A percentile compares a stretch with the other conserved stretches of the same genome.
These are phyloP conservation scores for Anisognathus igniventris DNA, from an alignment of 2,797 vertebrate genomes.

Conservation along the genomic window DNA sequence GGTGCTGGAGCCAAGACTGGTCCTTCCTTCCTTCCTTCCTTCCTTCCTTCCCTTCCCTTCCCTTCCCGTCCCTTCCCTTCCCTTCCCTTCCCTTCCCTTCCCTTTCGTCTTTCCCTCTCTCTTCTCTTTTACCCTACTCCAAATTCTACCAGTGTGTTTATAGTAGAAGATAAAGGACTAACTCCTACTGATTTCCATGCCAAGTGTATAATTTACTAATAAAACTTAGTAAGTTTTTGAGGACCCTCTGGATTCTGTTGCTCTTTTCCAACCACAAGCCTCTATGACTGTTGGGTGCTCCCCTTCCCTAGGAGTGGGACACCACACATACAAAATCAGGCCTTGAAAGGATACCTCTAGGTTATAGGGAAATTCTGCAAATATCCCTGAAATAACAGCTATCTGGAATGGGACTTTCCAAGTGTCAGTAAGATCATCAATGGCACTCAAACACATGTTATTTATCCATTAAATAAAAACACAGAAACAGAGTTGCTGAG, in stretches of 20 bases:
- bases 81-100: too few relatives aligned
- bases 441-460: not conserved
- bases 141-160: not conserved
- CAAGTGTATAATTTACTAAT: not conserved
- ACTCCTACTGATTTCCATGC: not conserved
- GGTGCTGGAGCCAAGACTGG: not conserved
- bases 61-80: too few relatives aligned
- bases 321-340: not conserved
- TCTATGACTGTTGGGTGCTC: not conserved
- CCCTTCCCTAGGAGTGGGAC: not conserved
- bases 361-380: not conserved
- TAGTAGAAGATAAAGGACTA: not conserved
- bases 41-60: not conserved
- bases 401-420: not conserved
- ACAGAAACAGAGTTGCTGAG: not conserved
- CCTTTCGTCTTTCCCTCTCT: not conserved
- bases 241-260: not conserved
- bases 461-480: not conserved
- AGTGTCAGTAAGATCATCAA: not conserved
- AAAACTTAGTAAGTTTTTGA: not conserved
- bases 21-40: not conserved
- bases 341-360: not conserved
- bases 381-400: not conserved
- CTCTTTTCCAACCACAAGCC: not conserved
- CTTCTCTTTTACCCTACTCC: not conserved